phyloP scores from a whole-genome alignment of 2,113 vertebrate genomes.

The Podocnemis expansa region DNA sequence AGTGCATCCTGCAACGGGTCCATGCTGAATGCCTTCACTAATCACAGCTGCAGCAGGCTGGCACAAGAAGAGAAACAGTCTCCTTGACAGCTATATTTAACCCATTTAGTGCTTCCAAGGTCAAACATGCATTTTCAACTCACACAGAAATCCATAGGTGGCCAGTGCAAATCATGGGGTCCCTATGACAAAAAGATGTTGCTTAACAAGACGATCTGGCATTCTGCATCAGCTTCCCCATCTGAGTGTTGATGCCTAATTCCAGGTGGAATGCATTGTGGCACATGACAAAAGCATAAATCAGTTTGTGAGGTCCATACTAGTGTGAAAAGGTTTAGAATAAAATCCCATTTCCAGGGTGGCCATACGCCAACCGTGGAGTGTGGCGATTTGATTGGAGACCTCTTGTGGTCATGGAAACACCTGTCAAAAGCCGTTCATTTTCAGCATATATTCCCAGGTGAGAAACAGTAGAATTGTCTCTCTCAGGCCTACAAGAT shows the following conservation, averaged over 20 bases:
- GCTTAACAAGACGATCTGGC: neutral
- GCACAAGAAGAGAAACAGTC: neutral
- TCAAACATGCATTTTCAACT: neutral
- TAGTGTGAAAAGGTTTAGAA: neutral
- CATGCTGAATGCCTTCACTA: rapidly evolving
- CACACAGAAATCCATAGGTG: neutral
- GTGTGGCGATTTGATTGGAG: neutral
- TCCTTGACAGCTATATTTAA: neutral
- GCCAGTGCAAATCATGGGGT: neutral
- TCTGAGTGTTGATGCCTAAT: neutral
- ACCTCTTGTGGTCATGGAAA: neutral
- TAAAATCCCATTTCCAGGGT: neutral
- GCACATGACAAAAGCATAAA: neutral
- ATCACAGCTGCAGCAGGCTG: neutral
- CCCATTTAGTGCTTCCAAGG: neutral
- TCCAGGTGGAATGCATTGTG: neutral
- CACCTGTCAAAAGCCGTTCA: neutral
- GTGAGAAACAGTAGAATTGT: neutral
- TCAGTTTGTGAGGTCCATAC: neutral
- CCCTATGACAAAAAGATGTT: neutral
- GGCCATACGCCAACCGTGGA: neutral
- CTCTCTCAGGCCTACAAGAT: neutral
- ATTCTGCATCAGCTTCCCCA: neutral
- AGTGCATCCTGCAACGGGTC: neutral
- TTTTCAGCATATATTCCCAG: neutral